phyloP scores from a whole-genome alignment of 2,797 vertebrate genomes.

The Schizopygopsis malacanthus region DNA sequence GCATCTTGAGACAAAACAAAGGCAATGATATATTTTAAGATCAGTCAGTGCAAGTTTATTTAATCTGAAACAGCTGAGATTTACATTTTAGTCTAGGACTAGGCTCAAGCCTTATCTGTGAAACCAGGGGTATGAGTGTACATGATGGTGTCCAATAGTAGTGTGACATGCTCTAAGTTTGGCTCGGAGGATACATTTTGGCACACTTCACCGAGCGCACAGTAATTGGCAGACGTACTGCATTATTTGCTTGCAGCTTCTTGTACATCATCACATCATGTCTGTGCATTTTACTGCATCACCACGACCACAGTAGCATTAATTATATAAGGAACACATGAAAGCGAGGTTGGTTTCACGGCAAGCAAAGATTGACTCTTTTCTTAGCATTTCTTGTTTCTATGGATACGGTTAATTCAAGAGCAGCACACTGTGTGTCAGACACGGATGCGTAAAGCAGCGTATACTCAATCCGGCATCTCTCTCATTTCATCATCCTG shows the following conservation, averaged over 20 bases:
- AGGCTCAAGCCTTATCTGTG: too few relatives aligned
- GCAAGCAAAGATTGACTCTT: slow-evolving; percentile 7
- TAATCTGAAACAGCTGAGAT: too few relatives aligned
- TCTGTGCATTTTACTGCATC: not conserved
- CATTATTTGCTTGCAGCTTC: slow-evolving; percentile 5
- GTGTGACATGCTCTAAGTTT: not conserved
- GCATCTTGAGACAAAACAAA: too few relatives aligned
- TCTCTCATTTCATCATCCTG: not conserved
- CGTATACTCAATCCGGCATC: not conserved
- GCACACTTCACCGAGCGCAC: not conserved
- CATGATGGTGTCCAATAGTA: slow-evolving; percentile 13
- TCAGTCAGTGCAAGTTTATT: too few relatives aligned
- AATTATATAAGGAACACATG: slow-evolving; percentile 15
- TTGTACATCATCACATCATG: not conserved
- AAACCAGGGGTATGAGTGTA: not conserved
- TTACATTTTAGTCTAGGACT: too few relatives aligned
- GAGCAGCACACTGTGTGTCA: slow-evolving; percentile 22
- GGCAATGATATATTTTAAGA: too few relatives aligned
- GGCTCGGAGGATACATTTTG: not conserved
- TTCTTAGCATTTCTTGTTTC: slow-evolving; percentile 53
- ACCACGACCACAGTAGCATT: slow-evolving; percentile 1
- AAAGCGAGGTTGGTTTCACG: not conserved
- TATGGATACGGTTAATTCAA: slow-evolving; percentile 56
- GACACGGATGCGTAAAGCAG: slow-evolving; percentile 25
- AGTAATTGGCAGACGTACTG: slow-evolving; percentile 4